phyloP scores from a whole-genome alignment of 2,888 invertebrate genomes.

The Bellardia pandia region DNA sequence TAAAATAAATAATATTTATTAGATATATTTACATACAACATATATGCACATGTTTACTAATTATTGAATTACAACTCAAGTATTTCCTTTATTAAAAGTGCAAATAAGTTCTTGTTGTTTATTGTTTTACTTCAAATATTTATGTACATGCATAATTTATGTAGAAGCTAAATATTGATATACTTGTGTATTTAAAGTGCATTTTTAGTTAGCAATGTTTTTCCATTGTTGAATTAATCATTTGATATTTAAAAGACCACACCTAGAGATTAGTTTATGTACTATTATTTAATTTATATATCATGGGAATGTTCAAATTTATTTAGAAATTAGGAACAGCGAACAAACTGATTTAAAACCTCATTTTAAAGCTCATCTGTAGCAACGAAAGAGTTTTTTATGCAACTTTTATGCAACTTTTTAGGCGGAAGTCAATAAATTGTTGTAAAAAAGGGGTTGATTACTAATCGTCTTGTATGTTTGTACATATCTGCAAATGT shows the following conservation, averaged over 20 bases:
- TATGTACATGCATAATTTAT: too few species aligned
- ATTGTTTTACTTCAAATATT: too few species aligned
- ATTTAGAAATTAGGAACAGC: neutral
- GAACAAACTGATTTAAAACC: neutral
- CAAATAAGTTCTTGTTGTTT: too few species aligned
- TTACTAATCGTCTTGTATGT: constrained; percentile 2
- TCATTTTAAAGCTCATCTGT: neutral
- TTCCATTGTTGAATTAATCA: constrained; percentile 11
- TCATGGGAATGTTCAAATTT: neutral
- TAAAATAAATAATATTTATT: too few species aligned
- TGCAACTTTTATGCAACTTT: neutral
- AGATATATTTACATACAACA: too few species aligned
- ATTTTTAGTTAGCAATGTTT: neutral
- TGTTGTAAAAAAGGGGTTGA: neutral
- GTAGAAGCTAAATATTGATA: too few species aligned
- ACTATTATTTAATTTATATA: neutral
- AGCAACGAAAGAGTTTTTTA: neutral
- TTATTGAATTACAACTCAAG: too few species aligned
- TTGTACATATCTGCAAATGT: neutral
- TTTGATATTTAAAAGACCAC: neutral
- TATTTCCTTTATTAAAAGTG: too few species aligned
- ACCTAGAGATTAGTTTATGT: neutral
- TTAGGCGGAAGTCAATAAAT: constrained; percentile 48
- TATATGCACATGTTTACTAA: too few species aligned
- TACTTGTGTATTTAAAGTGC: neutral